Evolutionary conservation across 2,888 invertebrate genomes (phyloP), one percentile per base, ranked within the genome.

Genomic region (Exephanes ischioxanthus): DNA sequence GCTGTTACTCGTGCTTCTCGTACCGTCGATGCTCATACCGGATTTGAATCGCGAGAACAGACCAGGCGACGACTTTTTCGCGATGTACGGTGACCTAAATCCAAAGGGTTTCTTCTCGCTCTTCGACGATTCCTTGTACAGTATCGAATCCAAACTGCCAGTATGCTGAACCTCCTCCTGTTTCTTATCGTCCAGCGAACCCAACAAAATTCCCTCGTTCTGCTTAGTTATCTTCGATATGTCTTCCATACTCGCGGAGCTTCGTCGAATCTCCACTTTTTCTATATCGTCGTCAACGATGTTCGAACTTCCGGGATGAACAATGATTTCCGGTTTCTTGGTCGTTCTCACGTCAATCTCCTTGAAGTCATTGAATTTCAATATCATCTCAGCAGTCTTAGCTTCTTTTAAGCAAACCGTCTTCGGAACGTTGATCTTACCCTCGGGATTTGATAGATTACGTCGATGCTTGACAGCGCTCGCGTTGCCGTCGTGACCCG

Each of bases 161-260:
- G 93, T 91, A 81, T 93, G 91, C 63, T 91, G 90, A 26, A 90
- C 86, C 22, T 93, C 93, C 19, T 92, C 91, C 3, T 90, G 55
- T 30, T 92, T 92, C 48, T 92, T 92, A 63, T 92, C 91, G 72
- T 93, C 92, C 67, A 93, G 83, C 45, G 90, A 88, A 14, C 92
- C 92, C 19, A 93, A 75, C 9, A 91, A 81, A 9, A 88, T 88
- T 4, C 85, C 66, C 68, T 94, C 93, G 41, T 91, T 90, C 68
- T 93, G 92, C 71, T 94, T 94, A 7, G 92, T 91, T 72, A 94
- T 94, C 86, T 94, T 93, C 67, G 94, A 93, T 75, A 94, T 94
- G 76, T 94, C 94, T 79, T 94, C 94, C 94, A 94, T 94, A 73
- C 94, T 94, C 3, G 94, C 94, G 3, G 94, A 94, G 78, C 94